Conservation (phyloP, 2,113 vertebrate species). For the Callionymus lyra region DNA sequence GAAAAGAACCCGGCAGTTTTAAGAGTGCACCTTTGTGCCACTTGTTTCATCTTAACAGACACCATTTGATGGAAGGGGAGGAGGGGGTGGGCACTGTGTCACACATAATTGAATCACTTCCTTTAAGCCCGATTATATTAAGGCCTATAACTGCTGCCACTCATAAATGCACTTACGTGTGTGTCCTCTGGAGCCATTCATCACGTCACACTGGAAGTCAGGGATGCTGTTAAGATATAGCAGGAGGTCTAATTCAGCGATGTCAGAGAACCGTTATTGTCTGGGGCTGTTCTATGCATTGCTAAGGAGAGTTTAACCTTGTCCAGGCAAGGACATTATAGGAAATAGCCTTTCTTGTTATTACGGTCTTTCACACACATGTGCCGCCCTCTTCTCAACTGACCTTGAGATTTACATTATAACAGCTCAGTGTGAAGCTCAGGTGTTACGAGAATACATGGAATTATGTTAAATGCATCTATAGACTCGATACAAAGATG, state of each 20-base stretch:
- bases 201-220: constrained; percentile 10
- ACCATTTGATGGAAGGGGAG: constrained; percentile 22
- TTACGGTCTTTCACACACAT: constrained; percentile 15
- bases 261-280: constrained; percentile 18
- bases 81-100: constrained; percentile 27
- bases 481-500: too few species aligned
- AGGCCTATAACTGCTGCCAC: constrained; percentile 34
- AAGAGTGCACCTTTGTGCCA: constrained; percentile 4
- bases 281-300: constrained; percentile 22
- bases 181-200: constrained; percentile 33
- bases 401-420: constrained; percentile 19
- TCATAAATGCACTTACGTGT: constrained; percentile 43
- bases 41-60: constrained; percentile 28
- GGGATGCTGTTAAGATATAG: constrained; percentile 31
- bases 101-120: constrained; percentile 48
- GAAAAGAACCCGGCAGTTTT: constrained; percentile 15
- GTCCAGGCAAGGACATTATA: constrained; percentile 14
- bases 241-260: constrained; percentile 17
- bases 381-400: constrained; percentile 4
- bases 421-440: neutral
- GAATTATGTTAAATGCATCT: too few species aligned
- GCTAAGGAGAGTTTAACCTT: constrained; percentile 19
- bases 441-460: too few species aligned
- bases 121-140: constrained; percentile 33
- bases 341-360: constrained; percentile 18